Percentiles rank a stretch among this genome's conserved stretches.
Conservation (phyloP, 2,797 vertebrate genomes). For the Vespertilio murinus region DNA sequence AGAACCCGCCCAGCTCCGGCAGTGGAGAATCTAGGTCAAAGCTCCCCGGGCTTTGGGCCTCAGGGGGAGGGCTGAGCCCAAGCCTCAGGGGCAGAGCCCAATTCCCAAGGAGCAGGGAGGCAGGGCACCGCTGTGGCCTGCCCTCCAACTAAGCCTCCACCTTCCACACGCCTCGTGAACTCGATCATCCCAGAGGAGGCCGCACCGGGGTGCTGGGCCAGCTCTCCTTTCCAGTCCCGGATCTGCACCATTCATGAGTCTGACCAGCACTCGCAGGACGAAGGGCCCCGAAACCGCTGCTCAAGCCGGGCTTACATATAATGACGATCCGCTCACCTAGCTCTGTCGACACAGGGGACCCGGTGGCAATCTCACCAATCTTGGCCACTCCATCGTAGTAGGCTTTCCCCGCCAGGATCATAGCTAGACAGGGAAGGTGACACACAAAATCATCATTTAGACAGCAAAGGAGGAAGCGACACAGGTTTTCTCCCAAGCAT, state of each 20-base stretch:
- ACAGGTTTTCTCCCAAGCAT: neutral
- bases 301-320: neutral
- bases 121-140: neutral
- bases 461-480: neutral
- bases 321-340: conserved; percentile 89
- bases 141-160: neutral
- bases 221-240: neutral
- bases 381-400: conserved; percentile 97
- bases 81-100: neutral
- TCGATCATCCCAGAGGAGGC: too few relatives aligned
- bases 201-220: too few relatives aligned
- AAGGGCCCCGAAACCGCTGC: neutral
- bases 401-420: conserved; percentile 93
- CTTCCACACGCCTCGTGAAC: neutral
- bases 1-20: neutral
- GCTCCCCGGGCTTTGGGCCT: neutral
- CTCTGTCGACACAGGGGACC: conserved; percentile 95
- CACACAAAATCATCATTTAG: conserved; percentile 40
- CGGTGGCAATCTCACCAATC: conserved; percentile 92
- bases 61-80: neutral
- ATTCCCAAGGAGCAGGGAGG: neutral
- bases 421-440: conserved; percentile 84
- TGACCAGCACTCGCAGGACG: too few relatives aligned
- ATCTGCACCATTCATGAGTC: fast-evolving
- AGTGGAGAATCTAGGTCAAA: conserved; percentile 54